Evolutionary conservation across 2,888 invertebrate species (phyloP).

Genomic region (Drosophila prostipennis): DNA sequence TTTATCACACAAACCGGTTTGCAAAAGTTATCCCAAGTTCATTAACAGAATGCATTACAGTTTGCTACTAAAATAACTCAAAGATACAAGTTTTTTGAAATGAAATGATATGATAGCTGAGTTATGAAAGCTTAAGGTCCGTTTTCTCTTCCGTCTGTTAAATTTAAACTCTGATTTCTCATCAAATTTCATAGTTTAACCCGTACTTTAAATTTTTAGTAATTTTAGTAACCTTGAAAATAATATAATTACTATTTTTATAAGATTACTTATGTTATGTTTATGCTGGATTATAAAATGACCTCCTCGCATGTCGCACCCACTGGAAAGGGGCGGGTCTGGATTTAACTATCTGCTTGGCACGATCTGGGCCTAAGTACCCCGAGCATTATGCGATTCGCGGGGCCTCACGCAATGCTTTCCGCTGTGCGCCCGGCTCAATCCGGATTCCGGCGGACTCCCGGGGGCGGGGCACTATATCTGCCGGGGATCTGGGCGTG

Average conservation of each 20-base stretch:
- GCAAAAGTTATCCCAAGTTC: slow-evolving; percentile 17
- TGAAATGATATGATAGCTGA: neutral
- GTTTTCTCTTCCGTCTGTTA: too few species aligned
- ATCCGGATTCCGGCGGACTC: slow-evolving; percentile 41
- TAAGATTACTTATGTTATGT: too few species aligned
- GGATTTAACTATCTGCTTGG: slow-evolving; percentile 31
- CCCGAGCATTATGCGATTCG: slow-evolving; percentile 29
- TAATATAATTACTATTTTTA: neutral
- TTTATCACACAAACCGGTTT: slow-evolving; percentile 14
- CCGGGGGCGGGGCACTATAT: slow-evolving; percentile 13
- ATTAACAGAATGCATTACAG: slow-evolving; percentile 12
- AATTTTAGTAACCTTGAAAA: neutral
- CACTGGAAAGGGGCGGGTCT: slow-evolving; percentile 1
- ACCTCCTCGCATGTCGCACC: slow-evolving; percentile 32
- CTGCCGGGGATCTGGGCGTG: slow-evolving; percentile 42
- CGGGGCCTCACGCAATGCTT: slow-evolving; percentile 47
- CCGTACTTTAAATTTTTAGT: too few species aligned
- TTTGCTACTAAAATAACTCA: slow-evolving; percentile 7
- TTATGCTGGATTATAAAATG: slow-evolving; percentile 9
- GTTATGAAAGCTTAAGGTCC: too few species aligned
- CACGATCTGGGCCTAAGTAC: slow-evolving; percentile 38
- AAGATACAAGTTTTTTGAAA: neutral
- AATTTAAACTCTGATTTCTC: too few species aligned
- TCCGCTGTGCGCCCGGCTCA: slow-evolving; percentile 41
- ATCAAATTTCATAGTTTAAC: too few species aligned